A percentile compares a stretch with the other conserved stretches of the same genome.
phyloP scores from a whole-genome alignment of 2,888 invertebrate species.

The Hypercompe scribonia region DNA sequence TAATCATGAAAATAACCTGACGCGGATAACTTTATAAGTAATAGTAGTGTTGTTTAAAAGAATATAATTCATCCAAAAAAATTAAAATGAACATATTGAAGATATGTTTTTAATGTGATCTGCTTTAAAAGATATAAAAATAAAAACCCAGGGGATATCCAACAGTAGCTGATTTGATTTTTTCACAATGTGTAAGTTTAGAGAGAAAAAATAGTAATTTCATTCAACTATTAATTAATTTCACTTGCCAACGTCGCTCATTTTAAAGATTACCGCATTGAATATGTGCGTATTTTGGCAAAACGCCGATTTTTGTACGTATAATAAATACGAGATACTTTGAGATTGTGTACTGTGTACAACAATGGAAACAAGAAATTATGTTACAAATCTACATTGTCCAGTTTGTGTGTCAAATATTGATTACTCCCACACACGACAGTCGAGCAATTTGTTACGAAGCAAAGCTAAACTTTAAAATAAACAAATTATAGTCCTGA shows the following conservation, averaged over 20 bases:
- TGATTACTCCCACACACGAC: background rate
- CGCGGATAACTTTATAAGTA: background rate
- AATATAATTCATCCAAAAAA: background rate
- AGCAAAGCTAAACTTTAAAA: constrained; percentile 8
- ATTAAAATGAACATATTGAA: background rate
- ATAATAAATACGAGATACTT: background rate
- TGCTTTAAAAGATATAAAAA: background rate
- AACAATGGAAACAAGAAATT: background rate
- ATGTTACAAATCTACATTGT: background rate
- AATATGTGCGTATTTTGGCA: background rate
- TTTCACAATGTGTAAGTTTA: background rate
- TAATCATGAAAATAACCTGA: background rate
- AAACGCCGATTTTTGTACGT: background rate
- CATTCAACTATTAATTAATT: background rate
- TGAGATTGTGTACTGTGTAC: background rate
- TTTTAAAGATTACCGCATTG: background rate
- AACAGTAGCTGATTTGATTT: background rate
- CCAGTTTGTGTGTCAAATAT: background rate
- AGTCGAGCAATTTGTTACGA: background rate
- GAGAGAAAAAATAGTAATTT: background rate
- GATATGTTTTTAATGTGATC: background rate
- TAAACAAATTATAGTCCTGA: constrained; percentile 14
- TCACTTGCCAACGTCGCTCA: background rate
- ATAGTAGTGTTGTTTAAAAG: background rate
- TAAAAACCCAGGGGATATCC: background rate